phyloP scores from a whole-genome alignment of 1,140 invertebrate species.

The Temnothorax nylanderi region DNA sequence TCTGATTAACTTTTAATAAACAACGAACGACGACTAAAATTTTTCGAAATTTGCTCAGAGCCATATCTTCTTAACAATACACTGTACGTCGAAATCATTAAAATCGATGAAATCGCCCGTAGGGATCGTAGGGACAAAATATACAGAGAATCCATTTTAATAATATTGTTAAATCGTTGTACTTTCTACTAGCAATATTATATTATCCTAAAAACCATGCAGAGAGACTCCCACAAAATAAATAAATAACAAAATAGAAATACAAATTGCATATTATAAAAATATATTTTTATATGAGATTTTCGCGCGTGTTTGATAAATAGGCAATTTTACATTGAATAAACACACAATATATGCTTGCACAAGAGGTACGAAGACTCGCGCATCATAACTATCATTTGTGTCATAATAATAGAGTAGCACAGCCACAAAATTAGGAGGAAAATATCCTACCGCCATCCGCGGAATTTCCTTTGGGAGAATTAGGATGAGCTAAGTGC shows the following conservation, averaged over 20 bases:
- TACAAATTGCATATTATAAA: constrained; percentile 12
- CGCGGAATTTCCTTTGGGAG: constrained; percentile 67
- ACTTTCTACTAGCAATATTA: not conserved
- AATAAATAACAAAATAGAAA: not conserved
- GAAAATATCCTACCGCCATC: constrained; percentile 65
- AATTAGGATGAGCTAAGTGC: constrained; percentile 49
- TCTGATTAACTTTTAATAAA: no score
- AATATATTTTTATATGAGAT: not conserved
- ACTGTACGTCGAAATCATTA: no score
- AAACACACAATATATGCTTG: constrained; percentile 1
- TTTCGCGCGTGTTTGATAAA: not conserved
- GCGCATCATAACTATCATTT: constrained; percentile 13
- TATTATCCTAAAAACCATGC: not conserved
- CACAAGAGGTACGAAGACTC: not conserved
- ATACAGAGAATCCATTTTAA: not conserved
- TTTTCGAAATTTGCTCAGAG: no score
- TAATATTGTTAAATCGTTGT: not conserved
- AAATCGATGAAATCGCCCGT: no score
- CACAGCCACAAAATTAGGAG: constrained; percentile 63
- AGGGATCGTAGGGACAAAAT: not conserved
- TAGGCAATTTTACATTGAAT: not conserved
- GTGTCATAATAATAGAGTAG: constrained; percentile 20
- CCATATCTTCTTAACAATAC: no score
- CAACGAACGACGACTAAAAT: no score
- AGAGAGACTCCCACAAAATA: not conserved